These are phyloP conservation scores for Trachymyrmex cornetzi DNA, from an alignment of 1,140 invertebrate genomes.

Conservation along the genomic window DNA sequence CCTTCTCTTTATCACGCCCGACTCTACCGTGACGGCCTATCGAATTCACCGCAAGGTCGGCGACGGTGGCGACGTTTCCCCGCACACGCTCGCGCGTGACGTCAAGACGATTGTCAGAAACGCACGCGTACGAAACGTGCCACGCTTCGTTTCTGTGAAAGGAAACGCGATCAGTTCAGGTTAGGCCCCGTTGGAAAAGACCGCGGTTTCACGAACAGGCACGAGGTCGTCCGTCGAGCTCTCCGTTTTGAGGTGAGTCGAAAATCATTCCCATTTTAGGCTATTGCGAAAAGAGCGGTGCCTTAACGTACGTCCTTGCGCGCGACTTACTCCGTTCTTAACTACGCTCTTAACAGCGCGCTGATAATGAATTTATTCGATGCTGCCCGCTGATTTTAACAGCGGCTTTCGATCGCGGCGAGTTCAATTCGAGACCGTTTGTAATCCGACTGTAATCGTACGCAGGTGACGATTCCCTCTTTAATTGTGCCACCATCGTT, in stretches of 20 bases:
- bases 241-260: conserved; percentile 71
- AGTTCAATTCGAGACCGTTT: not conserved
- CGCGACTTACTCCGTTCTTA: not conserved
- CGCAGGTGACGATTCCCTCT: not conserved
- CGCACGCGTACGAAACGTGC: conserved; percentile 33
- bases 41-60: conserved; percentile 67
- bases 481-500: conserved; percentile 20
- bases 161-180: conserved; percentile 64
- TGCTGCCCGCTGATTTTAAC: not conserved
- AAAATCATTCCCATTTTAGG: conserved; percentile 73
- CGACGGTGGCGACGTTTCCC: conserved; percentile 50
- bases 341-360: not conserved
- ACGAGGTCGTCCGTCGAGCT: conserved; percentile 51
- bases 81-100: conserved; percentile 28
- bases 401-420: not conserved
- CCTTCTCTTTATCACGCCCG: conserved; percentile 57
- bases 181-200: conserved; percentile 27
- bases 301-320: conserved; percentile 16
- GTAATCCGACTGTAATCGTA: not conserved
- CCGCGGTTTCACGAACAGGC: conserved; percentile 61
- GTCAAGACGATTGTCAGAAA: conserved; percentile 63
- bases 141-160: conserved; percentile 56
- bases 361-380: conserved; percentile 47
- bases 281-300: conserved; percentile 20
- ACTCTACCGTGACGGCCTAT: conserved; percentile 11